Base-by-base conservation (phyloP, 1,140 invertebrate species). In the Alviniconcha marisindica region DNA sequence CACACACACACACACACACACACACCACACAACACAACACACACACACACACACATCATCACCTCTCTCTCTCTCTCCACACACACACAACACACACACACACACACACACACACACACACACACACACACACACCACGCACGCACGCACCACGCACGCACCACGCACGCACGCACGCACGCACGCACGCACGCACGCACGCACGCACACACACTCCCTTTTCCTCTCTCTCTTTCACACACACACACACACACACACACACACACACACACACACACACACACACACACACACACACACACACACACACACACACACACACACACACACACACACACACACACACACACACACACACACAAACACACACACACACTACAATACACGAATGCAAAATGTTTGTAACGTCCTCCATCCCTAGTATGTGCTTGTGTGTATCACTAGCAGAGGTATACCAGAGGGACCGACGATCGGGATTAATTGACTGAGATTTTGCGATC, bases 321-420 rank as follows among this genome's bases (percentile, higher is more conserved):
- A 51, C 44, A 77, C 42, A 54, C 42, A 54, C 74, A 77, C 74
- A 77, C 74, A 54, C 40, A 51, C 48, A 36, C 74, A 51, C 48
- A 77, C 40, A 31, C 42, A 51, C 42, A 77, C 48, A 77, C 74
- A 51, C 74, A 77, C 71, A 74, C 38, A 21, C 71, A 44, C 71
- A 3, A 1, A 74, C 21, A 51, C 10, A 51, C 10, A 51, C 10
- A 51, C 10, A 51, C 48, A 51, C 21, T 51, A 51, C 48, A 51
- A 51, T 51, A 7, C 21, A 51, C 48, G 21, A 12, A 7, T 51
- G 48, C 48, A 7, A 21, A 12, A 51, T 51, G 10, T 12, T 21
- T 51, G 7, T 7, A 7, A 21, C 48, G 48, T 51, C 48, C 48
- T 51, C 48, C 21, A 7, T 51, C 48, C 21, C 48, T 51, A 12